phyloP scores from a whole-genome alignment of 1,140 invertebrate species.

The Apis cerana region DNA sequence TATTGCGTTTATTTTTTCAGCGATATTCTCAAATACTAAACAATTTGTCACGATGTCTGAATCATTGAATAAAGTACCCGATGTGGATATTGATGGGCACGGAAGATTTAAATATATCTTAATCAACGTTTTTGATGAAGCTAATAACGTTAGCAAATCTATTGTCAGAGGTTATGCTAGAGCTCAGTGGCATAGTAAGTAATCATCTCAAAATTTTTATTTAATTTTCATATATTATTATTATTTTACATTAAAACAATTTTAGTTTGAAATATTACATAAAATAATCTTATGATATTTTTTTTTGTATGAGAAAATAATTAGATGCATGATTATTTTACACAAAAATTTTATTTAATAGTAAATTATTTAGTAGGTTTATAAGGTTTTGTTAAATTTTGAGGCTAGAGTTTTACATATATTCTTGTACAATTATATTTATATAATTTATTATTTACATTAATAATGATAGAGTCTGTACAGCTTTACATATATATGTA shows the following conservation, averaged over 20 bases:
- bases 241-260: not conserved
- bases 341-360: constrained; percentile 15
- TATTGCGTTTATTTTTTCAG: constrained; percentile 50
- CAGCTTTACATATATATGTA: constrained; percentile 27
- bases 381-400: not conserved
- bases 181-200: constrained; percentile 87
- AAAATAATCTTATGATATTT: not conserved
- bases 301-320: not conserved
- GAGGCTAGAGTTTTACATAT: not conserved
- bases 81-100: constrained; percentile 90
- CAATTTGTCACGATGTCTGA: constrained; percentile 69
- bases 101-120: constrained; percentile 95
- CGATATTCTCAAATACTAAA: constrained; percentile 6
- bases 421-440: constrained; percentile 18
- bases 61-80: constrained; percentile 82
- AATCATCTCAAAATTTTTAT: not conserved
- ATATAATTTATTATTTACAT: constrained; percentile 56
- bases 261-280: not conserved
- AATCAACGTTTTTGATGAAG: constrained; percentile 85
- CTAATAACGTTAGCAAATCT: constrained; percentile 81
- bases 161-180: constrained; percentile 89
- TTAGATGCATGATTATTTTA: not conserved
- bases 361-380: constrained; percentile 29
- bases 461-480: constrained; percentile 50
- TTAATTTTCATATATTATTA: not conserved